Evolutionary conservation across 1,140 invertebrate genomes (phyloP), one percentile per base, ranked within the genome.

Genomic region (Parapsyche elsis): DNA sequence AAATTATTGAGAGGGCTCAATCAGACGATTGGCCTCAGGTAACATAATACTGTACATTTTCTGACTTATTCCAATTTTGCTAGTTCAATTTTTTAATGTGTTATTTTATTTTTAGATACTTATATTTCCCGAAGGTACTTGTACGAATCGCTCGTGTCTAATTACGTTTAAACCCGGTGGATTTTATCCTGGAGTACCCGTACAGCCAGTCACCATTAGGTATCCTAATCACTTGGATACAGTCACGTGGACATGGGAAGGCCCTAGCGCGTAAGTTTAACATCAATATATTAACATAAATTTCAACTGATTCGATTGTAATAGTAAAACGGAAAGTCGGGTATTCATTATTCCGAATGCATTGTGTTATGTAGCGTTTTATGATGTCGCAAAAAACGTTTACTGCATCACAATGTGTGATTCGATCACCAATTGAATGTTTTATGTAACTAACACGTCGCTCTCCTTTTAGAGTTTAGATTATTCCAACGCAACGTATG

Each of bases 181-280:
- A 1, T 96, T 96, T 88, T 96, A 96, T 89, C 96, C 97, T 0
- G 97, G 96, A 0, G 95, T 98, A 10, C 96, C 97, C 0, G 95
- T 99, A 0, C 97, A 99, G 86, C 97, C 97, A 0, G 96, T 98
- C 7, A 94, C 96, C 82, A 93, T 99, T 71, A 91, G 95, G 73
- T 99, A 98, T 87, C 95, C 95, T 0, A 98, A 98, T 86, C 94
- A 94, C 85, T 89, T 95, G 84, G 96, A 99, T 86, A 97, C 96
- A 1, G 93, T 97, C 49, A 97, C 97, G 0, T 99, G 97, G 97
- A 99, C 97, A 4, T 99, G 97, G 97, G 96, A 98, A 88, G 97
- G 97, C 78, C 96, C 97, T 81, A 95, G 95, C 88, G 95, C 95
- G 96, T 98, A 90, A 95, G 95, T 71, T 53, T 78, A 0, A 64